phyloP scores from a whole-genome alignment of 2,888 invertebrate species.

The Acanthosepion lycidas region DNA sequence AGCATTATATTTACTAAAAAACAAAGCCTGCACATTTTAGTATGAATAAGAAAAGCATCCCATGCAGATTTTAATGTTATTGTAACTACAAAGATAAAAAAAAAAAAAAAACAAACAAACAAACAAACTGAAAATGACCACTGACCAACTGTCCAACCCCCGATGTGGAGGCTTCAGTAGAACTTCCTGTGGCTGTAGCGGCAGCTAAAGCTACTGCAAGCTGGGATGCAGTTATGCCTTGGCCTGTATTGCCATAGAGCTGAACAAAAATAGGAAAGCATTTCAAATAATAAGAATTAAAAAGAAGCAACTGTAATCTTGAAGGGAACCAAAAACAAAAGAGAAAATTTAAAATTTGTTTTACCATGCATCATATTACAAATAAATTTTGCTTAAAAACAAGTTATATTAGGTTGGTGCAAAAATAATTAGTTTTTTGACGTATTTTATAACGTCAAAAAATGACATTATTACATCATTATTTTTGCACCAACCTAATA shows the following conservation, averaged over 20 bases:
- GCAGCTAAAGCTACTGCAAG: conserved; percentile 84
- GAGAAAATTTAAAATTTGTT: not conserved
- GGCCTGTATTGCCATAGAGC: conserved; percentile 51
- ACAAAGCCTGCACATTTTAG: not conserved
- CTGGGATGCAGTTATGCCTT: conserved; percentile 82
- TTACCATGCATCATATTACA: not conserved
- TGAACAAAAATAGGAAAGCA: conserved; percentile 49
- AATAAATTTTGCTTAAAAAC: not conserved
- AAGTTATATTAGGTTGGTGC: too few species aligned
- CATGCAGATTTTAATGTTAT: not conserved
- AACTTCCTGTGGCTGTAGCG: conserved; percentile 59
- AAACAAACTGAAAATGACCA: not conserved
- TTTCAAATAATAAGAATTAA: conserved; percentile 37
- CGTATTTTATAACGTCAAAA: too few species aligned
- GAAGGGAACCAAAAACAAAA: not conserved
- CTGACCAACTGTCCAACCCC: conserved; percentile 23
- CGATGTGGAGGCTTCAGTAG: not conserved
- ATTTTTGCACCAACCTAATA: too few species aligned
- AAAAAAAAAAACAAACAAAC: not conserved
- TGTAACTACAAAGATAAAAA: too few species aligned
- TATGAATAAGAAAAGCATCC: not conserved
- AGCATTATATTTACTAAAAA: not conserved
- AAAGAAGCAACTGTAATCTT: not conserved
- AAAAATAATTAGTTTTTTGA: too few species aligned
- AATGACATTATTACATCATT: too few species aligned